These are phyloP conservation scores for Cybosia mesomella DNA, from an alignment of 2,888 invertebrate genomes.

Conservation along the genomic window DNA sequence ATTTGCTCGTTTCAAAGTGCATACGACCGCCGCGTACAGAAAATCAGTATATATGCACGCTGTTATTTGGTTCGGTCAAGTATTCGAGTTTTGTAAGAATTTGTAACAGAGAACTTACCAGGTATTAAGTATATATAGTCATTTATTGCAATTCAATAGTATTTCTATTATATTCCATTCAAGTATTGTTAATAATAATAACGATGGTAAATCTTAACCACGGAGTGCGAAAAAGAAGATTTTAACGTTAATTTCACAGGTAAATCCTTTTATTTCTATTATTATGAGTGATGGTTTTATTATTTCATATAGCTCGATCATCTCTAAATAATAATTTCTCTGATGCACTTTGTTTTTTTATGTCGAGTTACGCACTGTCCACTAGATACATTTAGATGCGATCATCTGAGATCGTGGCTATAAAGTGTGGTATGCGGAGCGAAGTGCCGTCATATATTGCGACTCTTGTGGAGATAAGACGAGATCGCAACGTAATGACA, in stretches of 20 bases:
- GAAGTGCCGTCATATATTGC: conserved; percentile 38
- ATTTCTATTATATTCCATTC: neutral
- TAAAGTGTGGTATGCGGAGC: conserved; percentile 54
- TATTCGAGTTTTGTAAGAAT: too few species aligned
- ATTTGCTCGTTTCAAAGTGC: too few species aligned
- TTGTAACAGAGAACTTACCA: too few species aligned
- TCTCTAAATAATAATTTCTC: neutral
- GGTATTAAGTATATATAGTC: neutral
- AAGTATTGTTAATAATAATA: neutral
- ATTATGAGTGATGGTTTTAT: neutral
- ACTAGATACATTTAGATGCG: conserved; percentile 30
- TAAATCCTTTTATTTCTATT: neutral
- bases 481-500: conserved; percentile 15
- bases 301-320: neutral
- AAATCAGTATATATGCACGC: too few species aligned
- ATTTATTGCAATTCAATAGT: neutral
- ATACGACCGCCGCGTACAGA: too few species aligned
- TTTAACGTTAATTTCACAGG: too few species aligned
- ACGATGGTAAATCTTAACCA: too few species aligned
- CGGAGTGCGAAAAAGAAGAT: too few species aligned
- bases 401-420: conserved; percentile 47
- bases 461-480: conserved; percentile 42
- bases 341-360: neutral
- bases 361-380: conserved; percentile 18
- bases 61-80: too few species aligned